These are phyloP conservation scores for Caracal caracal DNA, from an alignment of 2,113 vertebrate species.

Conservation along the genomic window DNA sequence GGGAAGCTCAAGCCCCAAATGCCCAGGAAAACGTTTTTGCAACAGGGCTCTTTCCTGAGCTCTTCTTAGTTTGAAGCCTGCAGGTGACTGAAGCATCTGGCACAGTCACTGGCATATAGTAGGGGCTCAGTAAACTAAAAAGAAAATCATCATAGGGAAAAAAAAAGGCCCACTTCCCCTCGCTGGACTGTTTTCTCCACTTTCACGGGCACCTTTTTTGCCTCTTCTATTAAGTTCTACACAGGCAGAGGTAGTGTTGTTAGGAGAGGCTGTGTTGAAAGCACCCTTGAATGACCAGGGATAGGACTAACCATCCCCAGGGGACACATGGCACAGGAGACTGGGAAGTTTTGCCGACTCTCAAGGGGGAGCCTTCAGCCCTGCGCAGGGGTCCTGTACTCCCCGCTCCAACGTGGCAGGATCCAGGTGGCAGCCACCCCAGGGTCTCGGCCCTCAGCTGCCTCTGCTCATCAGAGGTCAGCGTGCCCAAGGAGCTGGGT, in stretches of 20 bases:
- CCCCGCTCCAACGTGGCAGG: background rate
- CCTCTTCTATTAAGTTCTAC: background rate
- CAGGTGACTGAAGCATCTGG: background rate
- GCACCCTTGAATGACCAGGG: background rate
- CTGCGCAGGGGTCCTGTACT: background rate
- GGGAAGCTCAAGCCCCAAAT: background rate
- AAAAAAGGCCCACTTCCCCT: too few species aligned
- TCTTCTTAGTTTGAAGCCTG: background rate
- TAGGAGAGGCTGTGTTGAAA: background rate
- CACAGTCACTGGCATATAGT: background rate
- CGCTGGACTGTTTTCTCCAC: background rate
- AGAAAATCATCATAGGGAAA: background rate
- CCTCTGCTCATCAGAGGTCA: background rate
- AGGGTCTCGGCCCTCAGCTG: background rate
- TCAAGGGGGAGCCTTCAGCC: background rate
- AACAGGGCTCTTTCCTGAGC: background rate
- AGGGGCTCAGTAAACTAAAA: background rate
- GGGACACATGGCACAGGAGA: background rate
- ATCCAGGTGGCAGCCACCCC: background rate
- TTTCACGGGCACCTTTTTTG: background rate
- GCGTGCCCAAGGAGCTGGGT: background rate
- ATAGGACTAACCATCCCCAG: background rate
- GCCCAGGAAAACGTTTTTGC: background rate
- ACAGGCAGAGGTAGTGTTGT: background rate
- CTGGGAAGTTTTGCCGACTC: background rate